phyloP scores from a whole-genome alignment of 2,888 invertebrate genomes.

The Anticlea derivata region DNA sequence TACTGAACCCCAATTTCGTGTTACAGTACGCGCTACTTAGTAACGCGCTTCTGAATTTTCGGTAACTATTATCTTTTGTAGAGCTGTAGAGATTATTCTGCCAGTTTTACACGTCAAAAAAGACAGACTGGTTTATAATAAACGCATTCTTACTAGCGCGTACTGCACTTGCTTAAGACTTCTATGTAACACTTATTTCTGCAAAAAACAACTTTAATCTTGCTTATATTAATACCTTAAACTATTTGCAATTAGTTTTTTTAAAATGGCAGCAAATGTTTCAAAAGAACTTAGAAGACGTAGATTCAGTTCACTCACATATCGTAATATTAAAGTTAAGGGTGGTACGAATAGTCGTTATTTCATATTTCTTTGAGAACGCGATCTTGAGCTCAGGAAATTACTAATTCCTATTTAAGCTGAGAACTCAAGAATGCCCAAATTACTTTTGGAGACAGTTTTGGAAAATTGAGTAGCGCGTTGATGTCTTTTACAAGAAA shows the following conservation, averaged over 20 bases:
- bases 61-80: too few relatives aligned
- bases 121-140: not conserved
- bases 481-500: too few relatives aligned
- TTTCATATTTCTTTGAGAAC: not conserved
- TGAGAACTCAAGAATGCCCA: too few relatives aligned
- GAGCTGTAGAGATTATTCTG: too few relatives aligned
- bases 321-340: conserved; percentile 44
- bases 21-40: conserved; percentile 6
- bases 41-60: not conserved
- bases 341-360: conserved; percentile 45
- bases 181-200: too few relatives aligned
- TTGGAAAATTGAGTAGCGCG: too few relatives aligned
- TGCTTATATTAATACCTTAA: conserved; percentile 10
- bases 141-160: conserved; percentile 2
- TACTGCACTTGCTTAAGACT: conserved; percentile 12
- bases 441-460: too few relatives aligned
- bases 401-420: too few relatives aligned
- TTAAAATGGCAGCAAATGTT: conserved; percentile 57
- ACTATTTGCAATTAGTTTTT: conserved; percentile 11
- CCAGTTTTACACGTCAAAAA: too few relatives aligned
- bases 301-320: conserved; percentile 58
- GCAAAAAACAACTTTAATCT: too few relatives aligned
- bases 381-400: too few relatives aligned
- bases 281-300: conserved; percentile 56
- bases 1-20: conserved; percentile 39